Percentiles rank a stretch among this genome's conserved stretches.
These are phyloP conservation scores for Polietes domitor DNA, from an alignment of 2,888 invertebrate species.

Conservation along the genomic window DNA sequence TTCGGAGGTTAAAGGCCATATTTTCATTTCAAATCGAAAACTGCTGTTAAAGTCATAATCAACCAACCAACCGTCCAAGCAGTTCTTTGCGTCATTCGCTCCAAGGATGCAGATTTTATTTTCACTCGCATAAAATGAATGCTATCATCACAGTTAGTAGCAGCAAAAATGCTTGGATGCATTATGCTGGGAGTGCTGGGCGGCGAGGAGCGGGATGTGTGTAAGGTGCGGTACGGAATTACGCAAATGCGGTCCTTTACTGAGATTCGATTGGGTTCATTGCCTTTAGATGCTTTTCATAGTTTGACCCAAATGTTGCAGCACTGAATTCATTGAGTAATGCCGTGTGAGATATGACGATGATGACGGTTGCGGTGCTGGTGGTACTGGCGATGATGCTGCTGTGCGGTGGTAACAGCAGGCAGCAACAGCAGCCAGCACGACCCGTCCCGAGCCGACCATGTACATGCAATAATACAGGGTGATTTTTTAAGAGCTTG, in stretches of 20 bases:
- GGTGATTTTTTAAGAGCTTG: no score
- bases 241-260: constrained; percentile 58
- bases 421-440: neutral
- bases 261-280: constrained; percentile 44
- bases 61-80: no score
- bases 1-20: neutral
- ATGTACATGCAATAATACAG: neutral
- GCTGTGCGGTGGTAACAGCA: constrained; percentile 2
- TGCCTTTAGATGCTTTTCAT: constrained; percentile 29
- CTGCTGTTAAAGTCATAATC: neutral
- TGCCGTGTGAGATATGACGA: neutral
- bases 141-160: neutral
- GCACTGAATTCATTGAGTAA: constrained; percentile 31
- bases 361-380: neutral
- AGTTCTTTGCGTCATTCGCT: constrained; percentile 7
- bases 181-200: neutral
- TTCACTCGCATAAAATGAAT: neutral
- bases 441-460: neutral
- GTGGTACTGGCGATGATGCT: no score
- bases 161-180: neutral
- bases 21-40: neutral
- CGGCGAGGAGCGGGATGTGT: neutral
- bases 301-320: constrained; percentile 57
- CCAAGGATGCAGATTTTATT: constrained; percentile 19
- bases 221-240: constrained; percentile 22